Evolutionary conservation across 37 sponge, comb jelly and placozoan species (phyloP), one percentile per base, ranked within the genome.

Genomic region (Sycon ciliatum): DNA sequence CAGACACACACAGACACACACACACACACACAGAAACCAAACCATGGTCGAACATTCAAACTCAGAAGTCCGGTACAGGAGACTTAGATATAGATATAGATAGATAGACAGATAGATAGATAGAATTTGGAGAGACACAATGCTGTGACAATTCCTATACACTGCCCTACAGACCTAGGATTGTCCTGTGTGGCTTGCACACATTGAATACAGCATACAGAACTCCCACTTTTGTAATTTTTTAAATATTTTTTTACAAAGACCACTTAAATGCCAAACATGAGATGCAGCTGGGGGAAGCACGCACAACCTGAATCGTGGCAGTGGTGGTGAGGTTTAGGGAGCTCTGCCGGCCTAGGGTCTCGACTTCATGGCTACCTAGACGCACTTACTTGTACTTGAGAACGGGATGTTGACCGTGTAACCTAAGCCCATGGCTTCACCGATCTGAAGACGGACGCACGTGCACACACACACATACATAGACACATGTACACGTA

Each of bases 381-480:
- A n/a, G n/a, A n/a, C n/a, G n/a, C 68, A 72, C 9, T 52, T 78
- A 3, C 52, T 61, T 4, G 68, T 20, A 23, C 93, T 88, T 57
- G 85, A 83, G 79, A 92, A 87, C 20, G 94, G 86, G 28, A 93
- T 78, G 80, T 93, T 93, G 36, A 93, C 80, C 69, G 82, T 93
- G 65, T 71, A 84, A 30, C 94, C 94, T 7, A 72, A 46, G 0
- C 94, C 94, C n/a, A 80, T 79, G n/a, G 86, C 89, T 30, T 75
- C 83, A 0, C 94, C 94, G 39, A 84, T 68, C 85, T 83, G 68
- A 28, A 42, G 49, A 42, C 49, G 13, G 49, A 42, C 49, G 46
- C n/a, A 37, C 5, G 70, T 38, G 70, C 5, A 38, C 46, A 69
- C 49, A 13, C 70, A 69, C 42, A 3, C 42, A 69, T 22, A 38